Conservation (phyloP, 2,113 vertebrate species). For the Macaca nemestrina region DNA sequence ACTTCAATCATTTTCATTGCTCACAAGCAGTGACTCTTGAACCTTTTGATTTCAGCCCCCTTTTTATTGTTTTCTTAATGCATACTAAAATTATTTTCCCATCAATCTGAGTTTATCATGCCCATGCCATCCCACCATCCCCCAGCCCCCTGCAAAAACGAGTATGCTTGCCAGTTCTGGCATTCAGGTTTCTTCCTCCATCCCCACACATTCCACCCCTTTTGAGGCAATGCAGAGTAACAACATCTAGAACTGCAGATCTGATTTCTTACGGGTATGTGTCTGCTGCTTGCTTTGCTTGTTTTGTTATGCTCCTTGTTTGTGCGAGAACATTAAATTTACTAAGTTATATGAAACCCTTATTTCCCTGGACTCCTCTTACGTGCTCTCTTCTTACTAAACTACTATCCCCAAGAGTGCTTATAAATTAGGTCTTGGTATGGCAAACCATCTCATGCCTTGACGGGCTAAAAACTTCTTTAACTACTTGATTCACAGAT, state of each 20-base stretch:
- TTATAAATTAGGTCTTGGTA: neutral
- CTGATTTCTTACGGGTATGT: neutral
- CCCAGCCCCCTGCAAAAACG: neutral
- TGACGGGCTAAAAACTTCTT: neutral
- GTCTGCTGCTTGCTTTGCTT: neutral
- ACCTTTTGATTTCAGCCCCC: neutral
- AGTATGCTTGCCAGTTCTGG: too few relatives aligned
- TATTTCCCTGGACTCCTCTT: neutral
- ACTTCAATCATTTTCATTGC: neutral
- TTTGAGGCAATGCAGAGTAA: too few relatives aligned
- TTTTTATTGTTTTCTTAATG: neutral
- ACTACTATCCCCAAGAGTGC: neutral
- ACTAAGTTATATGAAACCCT: neutral
- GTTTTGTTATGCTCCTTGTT: neutral
- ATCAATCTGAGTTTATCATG: too few relatives aligned
- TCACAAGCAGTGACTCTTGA: neutral
- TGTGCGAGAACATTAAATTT: neutral
- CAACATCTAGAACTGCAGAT: neutral
- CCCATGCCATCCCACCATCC: too few relatives aligned
- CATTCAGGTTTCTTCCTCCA: too few relatives aligned
- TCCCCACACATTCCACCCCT: fast-evolving
- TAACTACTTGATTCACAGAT: neutral
- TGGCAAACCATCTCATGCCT: neutral
- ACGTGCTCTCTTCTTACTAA: neutral
- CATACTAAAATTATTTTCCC: neutral